phyloP scores from a whole-genome alignment of 2,113 vertebrate species.

The Rallus limicola region DNA sequence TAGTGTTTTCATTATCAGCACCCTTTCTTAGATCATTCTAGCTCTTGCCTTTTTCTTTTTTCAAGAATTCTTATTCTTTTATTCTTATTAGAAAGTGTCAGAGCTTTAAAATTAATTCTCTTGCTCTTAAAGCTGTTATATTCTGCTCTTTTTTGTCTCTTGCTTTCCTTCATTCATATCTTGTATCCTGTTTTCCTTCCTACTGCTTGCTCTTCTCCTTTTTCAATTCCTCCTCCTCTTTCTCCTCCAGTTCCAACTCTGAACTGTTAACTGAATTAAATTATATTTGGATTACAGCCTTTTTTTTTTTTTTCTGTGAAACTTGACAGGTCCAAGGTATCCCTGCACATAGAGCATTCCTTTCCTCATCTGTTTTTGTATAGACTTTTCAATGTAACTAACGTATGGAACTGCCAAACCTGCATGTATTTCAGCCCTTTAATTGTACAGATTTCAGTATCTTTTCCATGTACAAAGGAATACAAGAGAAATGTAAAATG shows the following conservation, averaged over 20 bases:
- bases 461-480: background rate
- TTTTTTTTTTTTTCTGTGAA: background rate
- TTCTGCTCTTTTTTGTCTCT: background rate
- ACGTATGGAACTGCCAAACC: background rate
- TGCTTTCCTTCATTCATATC: background rate
- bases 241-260: background rate
- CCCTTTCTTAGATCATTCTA: background rate
- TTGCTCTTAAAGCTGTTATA: background rate
- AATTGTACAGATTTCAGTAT: background rate
- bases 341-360: background rate
- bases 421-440: background rate
- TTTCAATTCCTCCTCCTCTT: background rate
- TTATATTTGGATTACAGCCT: background rate
- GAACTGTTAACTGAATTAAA: background rate
- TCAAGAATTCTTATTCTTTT: background rate
- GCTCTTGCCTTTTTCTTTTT: background rate
- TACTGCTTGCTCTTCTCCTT: background rate
- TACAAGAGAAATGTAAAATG: background rate
- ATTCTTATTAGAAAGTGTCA: background rate
- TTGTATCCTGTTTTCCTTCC: background rate
- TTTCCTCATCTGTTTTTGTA: background rate
- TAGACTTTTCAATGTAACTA: background rate
- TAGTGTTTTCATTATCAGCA: background rate
- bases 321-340: background rate
- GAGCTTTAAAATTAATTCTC: background rate